A percentile compares a stretch with the other conserved stretches of the same genome.
Evolutionary conservation across 2,888 invertebrate species (phyloP).

Genomic region (Drosophila nr. perissopoda): DNA sequence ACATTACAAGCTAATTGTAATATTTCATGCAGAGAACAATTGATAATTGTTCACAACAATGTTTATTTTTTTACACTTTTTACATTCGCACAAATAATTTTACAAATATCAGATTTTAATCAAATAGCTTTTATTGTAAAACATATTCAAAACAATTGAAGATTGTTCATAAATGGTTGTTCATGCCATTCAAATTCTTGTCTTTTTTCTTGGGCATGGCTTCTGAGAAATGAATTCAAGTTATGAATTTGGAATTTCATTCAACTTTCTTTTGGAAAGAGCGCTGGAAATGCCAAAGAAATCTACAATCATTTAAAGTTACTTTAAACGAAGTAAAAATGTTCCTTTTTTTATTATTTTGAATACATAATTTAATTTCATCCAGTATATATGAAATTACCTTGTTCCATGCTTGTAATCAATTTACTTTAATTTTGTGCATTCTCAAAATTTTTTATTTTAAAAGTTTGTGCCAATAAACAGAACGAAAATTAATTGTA

Average conservation of each 20-base stretch:
- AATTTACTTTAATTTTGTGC: neutral
- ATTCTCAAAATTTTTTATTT: neutral
- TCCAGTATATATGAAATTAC: neutral
- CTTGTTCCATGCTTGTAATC: neutral
- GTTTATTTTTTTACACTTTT: neutral
- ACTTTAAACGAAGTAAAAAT: neutral
- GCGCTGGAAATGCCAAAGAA: neutral
- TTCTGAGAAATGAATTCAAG: neutral
- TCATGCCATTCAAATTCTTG: neutral
- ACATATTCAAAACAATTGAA: slow-evolving; percentile 45
- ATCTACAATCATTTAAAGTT: neutral
- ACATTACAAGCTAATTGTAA: neutral
- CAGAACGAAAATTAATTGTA: slow-evolving; percentile 63
- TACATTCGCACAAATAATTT: neutral
- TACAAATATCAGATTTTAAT: neutral
- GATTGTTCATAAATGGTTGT: slow-evolving; percentile 58
- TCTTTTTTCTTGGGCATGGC: neutral
- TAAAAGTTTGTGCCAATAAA: slow-evolving; percentile 16
- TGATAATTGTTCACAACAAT: neutral
- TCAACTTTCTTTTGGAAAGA: neutral
- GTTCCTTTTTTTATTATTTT: neutral
- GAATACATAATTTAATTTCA: neutral
- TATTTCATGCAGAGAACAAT: neutral
- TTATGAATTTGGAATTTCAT: neutral
- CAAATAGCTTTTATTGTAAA: neutral